Evolutionary conservation across 37 sponge, comb jelly and placozoan genomes (phyloP).

Genomic region (Bolinopsis microptera): DNA sequence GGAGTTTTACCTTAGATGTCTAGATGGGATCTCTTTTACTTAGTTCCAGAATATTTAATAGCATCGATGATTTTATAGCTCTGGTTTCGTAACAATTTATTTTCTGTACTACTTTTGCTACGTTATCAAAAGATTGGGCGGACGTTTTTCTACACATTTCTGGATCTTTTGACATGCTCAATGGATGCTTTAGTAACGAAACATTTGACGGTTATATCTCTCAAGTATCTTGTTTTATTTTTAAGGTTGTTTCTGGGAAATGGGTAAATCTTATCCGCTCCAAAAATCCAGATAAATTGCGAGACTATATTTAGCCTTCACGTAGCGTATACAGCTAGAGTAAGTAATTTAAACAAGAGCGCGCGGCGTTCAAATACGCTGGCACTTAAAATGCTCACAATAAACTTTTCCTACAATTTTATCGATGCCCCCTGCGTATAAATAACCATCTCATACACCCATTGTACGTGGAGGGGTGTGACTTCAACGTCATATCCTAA

Average conservation of each 20-base stretch:
- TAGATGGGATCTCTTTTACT: too few relatives aligned
- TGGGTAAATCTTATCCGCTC: too few relatives aligned
- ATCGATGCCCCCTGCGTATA: not conserved
- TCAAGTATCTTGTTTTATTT: too few relatives aligned
- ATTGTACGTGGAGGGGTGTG: not conserved
- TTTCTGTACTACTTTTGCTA: not conserved
- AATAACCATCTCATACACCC: not conserved
- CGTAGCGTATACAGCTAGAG: too few relatives aligned
- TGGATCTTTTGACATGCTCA: not conserved
- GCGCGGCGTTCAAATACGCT: not conserved
- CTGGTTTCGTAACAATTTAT: not conserved
- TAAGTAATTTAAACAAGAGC: too few relatives aligned
- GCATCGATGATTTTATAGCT: too few relatives aligned
- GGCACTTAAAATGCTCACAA: not conserved
- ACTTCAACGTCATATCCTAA: not conserved
- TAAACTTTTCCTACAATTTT: not conserved
- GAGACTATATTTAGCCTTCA: too few relatives aligned
- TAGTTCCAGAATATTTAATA: too few relatives aligned
- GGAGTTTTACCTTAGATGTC: too few relatives aligned
- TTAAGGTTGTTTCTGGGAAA: too few relatives aligned
- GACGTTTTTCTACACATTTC: not conserved
- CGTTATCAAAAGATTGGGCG: not conserved
- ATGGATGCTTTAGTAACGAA: not conserved
- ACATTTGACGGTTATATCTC: not conserved
- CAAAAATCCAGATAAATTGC: too few relatives aligned